Percentiles rank a stretch among this genome's conserved stretches.
phyloP scores from a whole-genome alignment of 1,140 invertebrate genomes.

The Ctenoplectra terminalis region DNA sequence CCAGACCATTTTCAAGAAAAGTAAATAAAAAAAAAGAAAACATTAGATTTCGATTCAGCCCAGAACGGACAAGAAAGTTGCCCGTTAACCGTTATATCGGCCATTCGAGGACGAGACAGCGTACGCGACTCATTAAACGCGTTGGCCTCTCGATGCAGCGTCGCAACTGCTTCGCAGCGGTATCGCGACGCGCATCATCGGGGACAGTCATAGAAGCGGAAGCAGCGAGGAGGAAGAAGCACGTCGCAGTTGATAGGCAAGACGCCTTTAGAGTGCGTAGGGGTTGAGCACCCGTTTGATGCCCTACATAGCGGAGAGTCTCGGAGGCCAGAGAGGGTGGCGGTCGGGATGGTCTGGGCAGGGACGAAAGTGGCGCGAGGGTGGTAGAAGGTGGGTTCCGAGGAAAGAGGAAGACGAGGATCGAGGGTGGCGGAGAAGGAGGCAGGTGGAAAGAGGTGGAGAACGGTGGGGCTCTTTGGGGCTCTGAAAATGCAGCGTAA shows the following conservation, averaged over 20 bases:
- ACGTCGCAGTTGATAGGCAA: constrained; percentile 56
- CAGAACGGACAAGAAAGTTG: neutral
- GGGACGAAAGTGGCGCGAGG: constrained; percentile 68
- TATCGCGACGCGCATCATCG: constrained; percentile 8
- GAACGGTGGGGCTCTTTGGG: constrained; percentile 76
- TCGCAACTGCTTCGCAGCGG: constrained; percentile 8
- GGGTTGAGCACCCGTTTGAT: constrained; percentile 78
- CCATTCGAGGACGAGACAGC: neutral
- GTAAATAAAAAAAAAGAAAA: neutral
- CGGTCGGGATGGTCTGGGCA: constrained; percentile 63
- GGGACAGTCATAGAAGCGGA: constrained; percentile 7
- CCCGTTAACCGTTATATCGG: neutral
- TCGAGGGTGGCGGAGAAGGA: constrained; percentile 55
- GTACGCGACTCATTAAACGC: constrained; percentile 17
- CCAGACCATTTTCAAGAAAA: too few species aligned
- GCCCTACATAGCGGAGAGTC: constrained; percentile 74
- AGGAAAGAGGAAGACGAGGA: constrained; percentile 62
- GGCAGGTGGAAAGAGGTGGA: constrained; percentile 65
- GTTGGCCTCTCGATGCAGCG: constrained; percentile 1
- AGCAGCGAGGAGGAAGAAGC: constrained; percentile 2
- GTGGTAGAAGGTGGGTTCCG: constrained; percentile 59
- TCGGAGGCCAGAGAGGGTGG: constrained; percentile 54
- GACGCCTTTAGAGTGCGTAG: constrained; percentile 73
- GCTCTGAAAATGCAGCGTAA: constrained; percentile 83
- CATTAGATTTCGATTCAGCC: neutral